Base-by-base conservation (phyloP, 2,113 vertebrate genomes). In the Corythornis madagascariensis region DNA sequence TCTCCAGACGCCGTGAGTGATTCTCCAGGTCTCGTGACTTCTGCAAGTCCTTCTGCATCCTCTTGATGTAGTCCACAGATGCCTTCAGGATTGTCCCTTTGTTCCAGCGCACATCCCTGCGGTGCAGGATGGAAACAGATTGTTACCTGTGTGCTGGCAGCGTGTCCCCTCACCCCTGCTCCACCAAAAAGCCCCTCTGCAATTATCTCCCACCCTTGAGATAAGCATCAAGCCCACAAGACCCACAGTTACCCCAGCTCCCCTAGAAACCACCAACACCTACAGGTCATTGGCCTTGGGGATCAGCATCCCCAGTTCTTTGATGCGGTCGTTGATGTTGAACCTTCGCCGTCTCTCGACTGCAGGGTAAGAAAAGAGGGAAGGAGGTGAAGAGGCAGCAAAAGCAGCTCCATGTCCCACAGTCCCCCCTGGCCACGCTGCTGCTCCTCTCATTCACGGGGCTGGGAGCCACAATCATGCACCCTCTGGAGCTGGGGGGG, bases 251-350 rank as follows among this genome's bases (percentile, higher is more conserved):
- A 40, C 1, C 57, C 67, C 83, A 43, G 19, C 8, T 43, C 50
- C 10, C 10, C 3, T 33, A 25, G 66, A 83, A 65, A 18, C 35
- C 28, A 1, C 1, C 1, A 38, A 1, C 53, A 98, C 99, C 97
- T 96, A 99, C 99, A 99, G 97, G 93, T 99, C 99, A 2, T 98
- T 99, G 92, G 99, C 98, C 97, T 99, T 99, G 67, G 99, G 99
- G 94, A 99, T 99, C 97, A 99, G 98, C 97, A 99, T 98, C 83
- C 99, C 99, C 93, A 99, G 73, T 96, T 99, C 99, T 93, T 99
- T 99, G 96, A 99, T 99, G 38, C 99, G 99, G 95, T 99, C 99
- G 0, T 99, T 99, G 97, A 99, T 99, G 98, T 99, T 99, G 96
- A 99, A 99, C 91, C 99, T 98, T 86, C 99, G 97, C 53, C 99